Percentiles rank a stretch among this genome's conserved stretches.
Evolutionary conservation across 2,888 invertebrate species (phyloP).

Genomic region (Polymixis flavicincta): DNA sequence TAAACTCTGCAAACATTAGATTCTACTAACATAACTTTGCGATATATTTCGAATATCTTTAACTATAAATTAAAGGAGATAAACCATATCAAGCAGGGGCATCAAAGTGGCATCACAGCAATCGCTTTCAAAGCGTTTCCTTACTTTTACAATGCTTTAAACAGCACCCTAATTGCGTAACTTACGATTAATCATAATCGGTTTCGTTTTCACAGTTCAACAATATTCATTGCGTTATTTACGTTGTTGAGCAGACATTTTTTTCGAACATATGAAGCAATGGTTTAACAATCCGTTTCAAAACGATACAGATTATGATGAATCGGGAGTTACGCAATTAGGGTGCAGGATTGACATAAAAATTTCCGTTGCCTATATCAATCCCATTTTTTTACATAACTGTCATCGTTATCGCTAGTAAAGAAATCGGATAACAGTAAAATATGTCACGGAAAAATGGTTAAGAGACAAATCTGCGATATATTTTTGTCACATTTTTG

Average conservation of each 20-base stretch:
- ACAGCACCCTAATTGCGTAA: no score
- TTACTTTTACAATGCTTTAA: neutral
- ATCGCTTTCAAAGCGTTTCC: neutral
- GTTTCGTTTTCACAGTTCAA: no score
- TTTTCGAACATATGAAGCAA: no score
- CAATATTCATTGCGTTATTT: no score
- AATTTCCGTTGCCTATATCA: neutral
- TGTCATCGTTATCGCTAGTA: neutral
- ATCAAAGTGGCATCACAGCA: neutral
- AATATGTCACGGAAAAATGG: no score
- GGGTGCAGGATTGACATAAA: neutral
- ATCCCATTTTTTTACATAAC: neutral
- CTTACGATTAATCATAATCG: no score
- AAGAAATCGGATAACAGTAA: neutral
- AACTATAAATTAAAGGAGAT: neutral
- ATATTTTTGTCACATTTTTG: neutral
- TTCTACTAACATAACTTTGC: neutral
- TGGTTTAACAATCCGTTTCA: no score
- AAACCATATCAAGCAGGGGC: neutral
- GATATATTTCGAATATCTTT: neutral
- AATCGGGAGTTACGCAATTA: no score
- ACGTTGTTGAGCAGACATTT: no score
- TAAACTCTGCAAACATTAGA: conserved; percentile 1
- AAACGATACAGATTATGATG: no score
- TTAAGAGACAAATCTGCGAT: neutral